Percentiles rank a stretch among this genome's conserved stretches.
Conservation (phyloP, 2,113 vertebrate species). For the Stercorarius parasiticus region DNA sequence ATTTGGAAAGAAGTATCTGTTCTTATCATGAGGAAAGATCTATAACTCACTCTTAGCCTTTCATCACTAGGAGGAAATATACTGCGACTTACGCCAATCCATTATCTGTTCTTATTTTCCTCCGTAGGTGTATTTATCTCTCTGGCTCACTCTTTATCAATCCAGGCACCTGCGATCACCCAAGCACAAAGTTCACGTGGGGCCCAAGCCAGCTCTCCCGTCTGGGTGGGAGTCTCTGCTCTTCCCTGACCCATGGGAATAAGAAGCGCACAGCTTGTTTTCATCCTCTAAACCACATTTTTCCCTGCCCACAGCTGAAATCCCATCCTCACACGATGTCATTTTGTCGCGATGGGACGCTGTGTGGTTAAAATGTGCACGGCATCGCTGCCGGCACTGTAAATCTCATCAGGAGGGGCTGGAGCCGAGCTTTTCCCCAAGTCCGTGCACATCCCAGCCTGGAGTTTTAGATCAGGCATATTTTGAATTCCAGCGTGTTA, state of each 20-base stretch:
- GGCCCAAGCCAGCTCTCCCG: neutral
- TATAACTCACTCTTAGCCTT: constrained; percentile 48
- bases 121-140: constrained; percentile 1
- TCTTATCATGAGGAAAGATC: constrained; percentile 5
- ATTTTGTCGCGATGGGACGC: neutral
- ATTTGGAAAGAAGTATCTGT: constrained; percentile 47
- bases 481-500: constrained; percentile 37
- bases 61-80: constrained; percentile 57
- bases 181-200: neutral
- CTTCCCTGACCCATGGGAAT: neutral
- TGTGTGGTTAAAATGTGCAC: neutral
- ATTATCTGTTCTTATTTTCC: constrained; percentile 59
- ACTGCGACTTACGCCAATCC: neutral
- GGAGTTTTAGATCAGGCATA: neutral
- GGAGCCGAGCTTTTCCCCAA: neutral
- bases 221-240: neutral
- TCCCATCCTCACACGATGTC: accelerated
- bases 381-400: accelerated
- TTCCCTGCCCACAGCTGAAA: neutral
- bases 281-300: neutral
- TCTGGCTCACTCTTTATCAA: constrained; percentile 30
- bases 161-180: neutral
- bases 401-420: neutral
- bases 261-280: neutral
- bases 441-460: neutral